Evolutionary conservation across 2,888 invertebrate genomes (phyloP).

Genomic region (Leucophenga maculata): DNA sequence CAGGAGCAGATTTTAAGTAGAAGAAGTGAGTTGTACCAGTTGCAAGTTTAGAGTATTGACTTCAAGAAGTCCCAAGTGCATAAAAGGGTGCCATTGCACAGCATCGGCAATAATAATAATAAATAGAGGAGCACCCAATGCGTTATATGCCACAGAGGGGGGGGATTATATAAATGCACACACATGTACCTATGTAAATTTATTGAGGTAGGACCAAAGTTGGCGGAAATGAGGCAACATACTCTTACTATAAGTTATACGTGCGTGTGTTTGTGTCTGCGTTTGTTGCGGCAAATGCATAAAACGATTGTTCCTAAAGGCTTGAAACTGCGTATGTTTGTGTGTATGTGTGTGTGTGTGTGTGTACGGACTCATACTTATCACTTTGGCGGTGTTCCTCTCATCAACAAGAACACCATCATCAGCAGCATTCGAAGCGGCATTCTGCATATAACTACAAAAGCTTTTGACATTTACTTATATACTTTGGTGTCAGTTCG

Average conservation of each 20-base stretch:
- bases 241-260: conserved; percentile 21
- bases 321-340: conserved; percentile 37
- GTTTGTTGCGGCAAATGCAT: conserved; percentile 18
- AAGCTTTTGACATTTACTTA: conserved; percentile 62
- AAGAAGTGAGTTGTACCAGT: no score
- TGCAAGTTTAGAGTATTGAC: no score
- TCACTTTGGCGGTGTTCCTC: conserved; percentile 9
- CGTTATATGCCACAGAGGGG: neutral
- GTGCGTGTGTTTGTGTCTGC: neutral
- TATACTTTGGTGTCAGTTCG: neutral
- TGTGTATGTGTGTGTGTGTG: conserved; percentile 20
- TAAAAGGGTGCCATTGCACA: conserved; percentile 43
- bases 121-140: conserved; percentile 9
- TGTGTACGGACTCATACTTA: conserved; percentile 10
- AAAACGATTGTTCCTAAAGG: conserved; percentile 17
- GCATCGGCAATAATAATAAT: conserved; percentile 3
- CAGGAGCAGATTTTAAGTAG: conserved; percentile 2
- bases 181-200: conserved; percentile 13
- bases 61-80: conserved; percentile 40
- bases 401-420: neutral
- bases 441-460: conserved; percentile 1
- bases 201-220: conserved; percentile 50
- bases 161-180: conserved; percentile 1
- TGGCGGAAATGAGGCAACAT: conserved; percentile 28
- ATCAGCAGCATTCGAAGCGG: neutral